Conservation (phyloP, 2,113 vertebrate species). For the Microcebus jonahi region DNA sequence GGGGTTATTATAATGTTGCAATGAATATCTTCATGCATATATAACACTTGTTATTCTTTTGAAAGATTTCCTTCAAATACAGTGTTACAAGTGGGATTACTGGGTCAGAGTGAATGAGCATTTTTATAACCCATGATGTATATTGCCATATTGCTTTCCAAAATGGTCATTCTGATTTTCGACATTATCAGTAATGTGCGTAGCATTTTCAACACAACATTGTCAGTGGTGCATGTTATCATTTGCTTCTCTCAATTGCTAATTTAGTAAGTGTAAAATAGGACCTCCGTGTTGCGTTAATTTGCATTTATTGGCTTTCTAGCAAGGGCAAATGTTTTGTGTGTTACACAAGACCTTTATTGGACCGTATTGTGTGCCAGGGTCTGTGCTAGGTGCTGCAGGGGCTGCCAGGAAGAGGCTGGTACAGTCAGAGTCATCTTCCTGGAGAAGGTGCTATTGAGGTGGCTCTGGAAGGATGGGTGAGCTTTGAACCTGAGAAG, state of each 20-base stretch:
- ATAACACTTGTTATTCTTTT: conserved; percentile 42
- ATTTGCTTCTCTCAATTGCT: conserved; percentile 30
- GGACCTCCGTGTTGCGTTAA: neutral
- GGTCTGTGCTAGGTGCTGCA: neutral
- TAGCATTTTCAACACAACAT: neutral
- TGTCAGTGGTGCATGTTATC: neutral
- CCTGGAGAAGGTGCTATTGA: neutral
- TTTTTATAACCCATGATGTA: conserved; percentile 62
- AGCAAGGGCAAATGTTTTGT: neutral
- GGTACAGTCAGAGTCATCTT: neutral
- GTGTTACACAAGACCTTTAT: neutral
- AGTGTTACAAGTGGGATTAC: conserved; percentile 35
- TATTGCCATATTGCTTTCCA: conserved; percentile 34
- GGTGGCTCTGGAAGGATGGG: neutral
- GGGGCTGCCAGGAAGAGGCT: neutral
- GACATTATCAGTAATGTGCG: conserved; percentile 41
- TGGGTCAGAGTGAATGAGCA: conserved; percentile 56
- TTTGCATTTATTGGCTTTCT: conserved; percentile 61
- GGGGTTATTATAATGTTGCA: conserved; percentile 55
- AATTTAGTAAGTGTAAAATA: conserved; percentile 58
- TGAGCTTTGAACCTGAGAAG: neutral
- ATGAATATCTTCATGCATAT: conserved; percentile 33
- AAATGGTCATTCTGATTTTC: neutral
- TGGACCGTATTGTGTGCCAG: neutral
- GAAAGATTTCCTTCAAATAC: conserved; percentile 49